Conservation (phyloP, 2,113 vertebrate genomes). For the Beaufortia kweichowensis region DNA sequence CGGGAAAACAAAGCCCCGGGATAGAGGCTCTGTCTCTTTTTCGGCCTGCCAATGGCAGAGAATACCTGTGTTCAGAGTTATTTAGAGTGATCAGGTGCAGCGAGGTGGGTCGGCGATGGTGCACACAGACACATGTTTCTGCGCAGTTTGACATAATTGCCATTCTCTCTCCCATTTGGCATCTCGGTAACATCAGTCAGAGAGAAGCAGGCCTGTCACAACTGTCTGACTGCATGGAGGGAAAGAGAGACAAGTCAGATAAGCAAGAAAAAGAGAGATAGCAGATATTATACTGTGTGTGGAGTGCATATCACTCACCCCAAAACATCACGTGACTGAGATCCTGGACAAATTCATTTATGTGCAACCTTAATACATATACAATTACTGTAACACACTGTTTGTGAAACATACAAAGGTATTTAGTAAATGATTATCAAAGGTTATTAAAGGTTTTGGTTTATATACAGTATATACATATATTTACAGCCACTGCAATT, state of each 20-base stretch:
- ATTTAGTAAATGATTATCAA: too few species aligned
- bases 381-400: neutral
- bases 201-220: constrained; percentile 74
- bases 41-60: constrained; percentile 50
- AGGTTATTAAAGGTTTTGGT: too few species aligned
- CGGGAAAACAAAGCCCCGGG: constrained; percentile 37
- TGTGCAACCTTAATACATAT: neutral
- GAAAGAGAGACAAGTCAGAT: constrained; percentile 61
- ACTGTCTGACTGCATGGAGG: constrained; percentile 62
- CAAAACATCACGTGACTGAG: neutral
- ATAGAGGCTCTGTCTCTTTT: constrained; percentile 7
- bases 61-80: constrained; percentile 70
- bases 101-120: constrained; percentile 65
- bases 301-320: neutral
- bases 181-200: constrained; percentile 78
- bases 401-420: too few species aligned
- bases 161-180: constrained; percentile 76
- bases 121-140: constrained; percentile 75
- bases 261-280: constrained; percentile 47
- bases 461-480: too few species aligned
- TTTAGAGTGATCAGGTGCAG: constrained; percentile 76
- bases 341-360: constrained; percentile 17
- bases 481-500: neutral
- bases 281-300: neutral
- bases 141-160: constrained; percentile 77